A percentile compares a stretch with the other conserved stretches of the same genome.
These are phyloP conservation scores for Aphelinus certus DNA, from an alignment of 1,140 invertebrate genomes.

Conservation along the genomic window DNA sequence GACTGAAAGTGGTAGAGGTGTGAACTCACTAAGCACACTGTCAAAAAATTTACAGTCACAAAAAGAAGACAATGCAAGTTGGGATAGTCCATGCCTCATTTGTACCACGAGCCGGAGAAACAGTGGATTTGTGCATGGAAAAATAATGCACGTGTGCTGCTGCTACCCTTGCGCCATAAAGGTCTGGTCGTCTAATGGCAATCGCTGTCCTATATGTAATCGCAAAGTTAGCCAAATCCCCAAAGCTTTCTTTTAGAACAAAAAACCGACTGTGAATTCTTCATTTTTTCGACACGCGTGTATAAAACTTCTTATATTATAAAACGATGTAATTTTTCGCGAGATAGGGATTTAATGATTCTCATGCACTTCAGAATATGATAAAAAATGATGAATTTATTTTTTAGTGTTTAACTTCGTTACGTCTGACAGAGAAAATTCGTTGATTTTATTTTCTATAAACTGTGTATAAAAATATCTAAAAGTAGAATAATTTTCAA, in stretches of 20 bases:
- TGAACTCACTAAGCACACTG: background rate
- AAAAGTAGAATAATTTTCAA: too few species aligned
- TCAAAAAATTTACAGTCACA: constrained; percentile 9
- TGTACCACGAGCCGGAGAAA: constrained; percentile 71
- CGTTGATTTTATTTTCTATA: too few species aligned
- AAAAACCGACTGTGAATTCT: constrained; percentile 38
- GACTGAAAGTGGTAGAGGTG: background rate
- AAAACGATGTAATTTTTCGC: too few species aligned
- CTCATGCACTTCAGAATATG: constrained; percentile 50
- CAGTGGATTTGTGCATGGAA: constrained; percentile 73
- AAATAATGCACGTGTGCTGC: constrained; percentile 72
- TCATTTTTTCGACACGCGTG: too few species aligned
- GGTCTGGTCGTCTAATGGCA: constrained; percentile 68
- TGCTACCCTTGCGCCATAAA: constrained; percentile 75
- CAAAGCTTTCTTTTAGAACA: constrained; percentile 62
- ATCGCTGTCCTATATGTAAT: constrained; percentile 75
- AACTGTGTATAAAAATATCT: too few species aligned
- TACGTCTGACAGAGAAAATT: too few species aligned
- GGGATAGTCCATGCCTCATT: constrained; percentile 65
- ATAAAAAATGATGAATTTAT: too few species aligned
- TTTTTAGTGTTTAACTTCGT: too few species aligned
- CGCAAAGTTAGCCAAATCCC: constrained; percentile 72
- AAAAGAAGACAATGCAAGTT: constrained; percentile 6
- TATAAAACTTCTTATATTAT: too few species aligned
- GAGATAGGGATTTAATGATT: too few species aligned